phyloP scores from a whole-genome alignment of 23 tunicate species.

The Styela clava region DNA sequence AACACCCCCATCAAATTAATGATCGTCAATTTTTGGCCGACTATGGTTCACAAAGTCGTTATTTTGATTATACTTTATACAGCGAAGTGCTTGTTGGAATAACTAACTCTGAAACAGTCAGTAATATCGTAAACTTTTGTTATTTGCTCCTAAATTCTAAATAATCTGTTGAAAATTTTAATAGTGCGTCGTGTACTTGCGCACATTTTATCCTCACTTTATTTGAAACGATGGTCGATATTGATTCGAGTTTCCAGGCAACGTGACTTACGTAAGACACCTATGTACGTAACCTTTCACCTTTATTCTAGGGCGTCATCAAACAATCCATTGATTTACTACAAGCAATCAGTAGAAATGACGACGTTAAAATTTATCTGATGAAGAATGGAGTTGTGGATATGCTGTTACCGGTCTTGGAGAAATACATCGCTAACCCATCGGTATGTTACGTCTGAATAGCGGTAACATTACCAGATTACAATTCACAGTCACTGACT shows the following conservation, averaged over 20 bases:
- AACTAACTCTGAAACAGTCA: too few species aligned
- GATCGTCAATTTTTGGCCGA: too few species aligned
- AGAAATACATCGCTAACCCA: constrained; percentile 38
- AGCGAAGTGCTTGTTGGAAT: too few species aligned
- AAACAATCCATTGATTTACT: constrained; percentile 63
- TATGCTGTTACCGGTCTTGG: constrained; percentile 38
- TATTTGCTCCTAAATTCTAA: too few species aligned
- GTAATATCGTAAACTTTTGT: too few species aligned
- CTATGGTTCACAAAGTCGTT: too few species aligned
- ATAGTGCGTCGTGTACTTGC: too few species aligned
- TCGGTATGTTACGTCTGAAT: constrained; percentile 30
- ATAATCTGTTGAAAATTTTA: too few species aligned
- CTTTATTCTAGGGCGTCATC: constrained; percentile 46
- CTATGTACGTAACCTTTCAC: background rate
- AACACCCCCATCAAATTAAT: too few species aligned
- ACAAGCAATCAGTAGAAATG: constrained; percentile 85
- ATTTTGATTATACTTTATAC: too few species aligned
- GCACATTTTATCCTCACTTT: background rate
- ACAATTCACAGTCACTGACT: too few species aligned
- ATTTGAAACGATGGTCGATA: background rate
- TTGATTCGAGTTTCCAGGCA: background rate
- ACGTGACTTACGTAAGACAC: background rate
- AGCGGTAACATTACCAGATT: too few species aligned
- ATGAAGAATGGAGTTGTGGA: constrained; percentile 58
- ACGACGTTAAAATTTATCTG: constrained; percentile 76